Evolutionary conservation across 1,140 invertebrate species (phyloP), one percentile per base, ranked within the genome.

Genomic region (Melanaphis sacchari): DNA sequence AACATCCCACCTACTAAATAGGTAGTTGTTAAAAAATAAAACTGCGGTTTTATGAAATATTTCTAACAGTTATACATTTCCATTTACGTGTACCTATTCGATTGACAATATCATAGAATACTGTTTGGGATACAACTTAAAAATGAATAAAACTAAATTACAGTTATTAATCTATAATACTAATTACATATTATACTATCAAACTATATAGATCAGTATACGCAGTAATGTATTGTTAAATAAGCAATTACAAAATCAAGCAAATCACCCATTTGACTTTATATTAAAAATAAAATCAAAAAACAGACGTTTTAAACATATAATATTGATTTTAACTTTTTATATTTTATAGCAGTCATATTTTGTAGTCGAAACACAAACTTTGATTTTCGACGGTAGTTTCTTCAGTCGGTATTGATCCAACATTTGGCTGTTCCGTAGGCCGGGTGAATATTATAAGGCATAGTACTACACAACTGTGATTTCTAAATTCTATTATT

Each of bases 371-470:
- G 38, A 66, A 90, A 90, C 38, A 90, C 54, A 90, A 90, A 90
- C 89, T 90, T 90, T 90, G 89, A 90, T 90, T 90, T 90, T 90
- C 54, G 54, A 26, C 54, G 52, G 89, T 90, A 90, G 89, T 90
- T 59, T 59, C 40, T 59, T 90, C 89, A 41, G 38, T 41, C 89
- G 40, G 89, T 90, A 90, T 90, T 90, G 89, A 90, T 90, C 89
- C 89, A 90, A 90, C 89, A 90, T 90, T 90, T 66, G 54, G 38
- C 38, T 66, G 54, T 90, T 54, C 89, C 54, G 38, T 40, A 54
- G 38, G 89, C 52, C 54, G 52, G 54, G 89, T 59, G 89, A 59
- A 66, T 90, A 90, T 66, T 90, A 59, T 59, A 90, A 90, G 89
- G 52, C 89, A 38, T 49, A 88, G 49, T 87, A 46, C 46, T n/a